Conservation (phyloP, 1,140 invertebrate genomes). For the Drosophila fuyamai region DNA sequence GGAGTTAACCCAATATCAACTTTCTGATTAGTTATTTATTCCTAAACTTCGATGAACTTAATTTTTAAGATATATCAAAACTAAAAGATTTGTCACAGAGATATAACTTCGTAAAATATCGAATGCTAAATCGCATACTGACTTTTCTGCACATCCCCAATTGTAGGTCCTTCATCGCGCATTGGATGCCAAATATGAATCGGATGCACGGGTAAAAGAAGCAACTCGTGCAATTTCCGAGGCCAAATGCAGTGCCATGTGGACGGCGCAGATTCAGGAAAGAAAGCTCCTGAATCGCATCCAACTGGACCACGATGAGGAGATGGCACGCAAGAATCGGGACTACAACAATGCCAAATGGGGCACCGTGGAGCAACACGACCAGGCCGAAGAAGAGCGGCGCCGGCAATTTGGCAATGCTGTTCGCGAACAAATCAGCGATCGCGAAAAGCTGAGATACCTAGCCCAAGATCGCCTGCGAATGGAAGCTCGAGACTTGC, state of each 20-base stretch:
- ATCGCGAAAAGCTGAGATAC: slow-evolving; percentile 50
- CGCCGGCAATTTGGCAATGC: slow-evolving; percentile 52
- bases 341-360: slow-evolving; percentile 63
- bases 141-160: neutral
- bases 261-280: slow-evolving; percentile 63
- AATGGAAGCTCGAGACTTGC: slow-evolving; percentile 47
- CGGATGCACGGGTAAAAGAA: slow-evolving; percentile 53
- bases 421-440: slow-evolving; percentile 65
- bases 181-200: slow-evolving; percentile 50
- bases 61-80: no score
- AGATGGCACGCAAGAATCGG: slow-evolving; percentile 49
- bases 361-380: slow-evolving; percentile 49
- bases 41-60: no score
- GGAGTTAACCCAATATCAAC: no score
- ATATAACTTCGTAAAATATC: no score
- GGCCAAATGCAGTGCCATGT: slow-evolving; percentile 73
- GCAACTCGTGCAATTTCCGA: slow-evolving; percentile 57
- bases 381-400: slow-evolving; percentile 33
- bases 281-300: slow-evolving; percentile 36
- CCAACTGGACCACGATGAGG: slow-evolving; percentile 32
- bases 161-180: slow-evolving; percentile 12
- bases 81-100: no score
- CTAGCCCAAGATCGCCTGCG: slow-evolving; percentile 59
- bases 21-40: no score
- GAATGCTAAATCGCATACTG: no score